These are phyloP conservation scores for Aphis craccivora DNA, from an alignment of 1,140 invertebrate genomes.

Conservation along the genomic window DNA sequence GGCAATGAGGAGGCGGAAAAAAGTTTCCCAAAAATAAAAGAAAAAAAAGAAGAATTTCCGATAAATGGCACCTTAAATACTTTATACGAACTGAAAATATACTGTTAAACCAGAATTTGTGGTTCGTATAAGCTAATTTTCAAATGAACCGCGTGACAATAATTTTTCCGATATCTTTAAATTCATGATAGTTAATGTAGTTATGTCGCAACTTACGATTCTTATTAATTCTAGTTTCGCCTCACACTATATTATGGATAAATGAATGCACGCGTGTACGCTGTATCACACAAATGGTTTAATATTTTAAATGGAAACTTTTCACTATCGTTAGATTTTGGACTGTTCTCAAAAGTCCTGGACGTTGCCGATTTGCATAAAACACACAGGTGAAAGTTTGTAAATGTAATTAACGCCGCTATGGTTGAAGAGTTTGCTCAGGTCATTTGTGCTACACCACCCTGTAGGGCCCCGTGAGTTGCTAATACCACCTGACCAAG, in stretches of 20 bases:
- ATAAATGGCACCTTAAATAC: neutral
- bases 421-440: neutral
- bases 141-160: neutral
- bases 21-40: neutral
- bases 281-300: neutral
- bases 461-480: slow-evolving; percentile 20
- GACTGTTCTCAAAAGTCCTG: neutral
- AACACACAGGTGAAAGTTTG: slow-evolving; percentile 26
- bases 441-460: slow-evolving; percentile 27
- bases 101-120: neutral
- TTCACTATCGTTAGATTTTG: neutral
- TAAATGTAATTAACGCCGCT: slow-evolving; percentile 28
- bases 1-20: neutral
- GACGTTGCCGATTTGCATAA: slow-evolving; percentile 16
- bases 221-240: neutral
- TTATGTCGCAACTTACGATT: neutral
- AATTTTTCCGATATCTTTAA: neutral
- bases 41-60: neutral
- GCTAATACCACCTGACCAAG: slow-evolving; percentile 21
- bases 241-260: neutral
- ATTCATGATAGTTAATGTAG: neutral
- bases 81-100: neutral
- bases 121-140: neutral
- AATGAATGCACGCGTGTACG: neutral
- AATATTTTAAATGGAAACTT: slow-evolving; percentile 7